Percentiles rank a stretch among this genome's conserved stretches.
Evolutionary conservation across 2,797 vertebrate species (phyloP).

Genomic region (Heterohyrax brucei): DNA sequence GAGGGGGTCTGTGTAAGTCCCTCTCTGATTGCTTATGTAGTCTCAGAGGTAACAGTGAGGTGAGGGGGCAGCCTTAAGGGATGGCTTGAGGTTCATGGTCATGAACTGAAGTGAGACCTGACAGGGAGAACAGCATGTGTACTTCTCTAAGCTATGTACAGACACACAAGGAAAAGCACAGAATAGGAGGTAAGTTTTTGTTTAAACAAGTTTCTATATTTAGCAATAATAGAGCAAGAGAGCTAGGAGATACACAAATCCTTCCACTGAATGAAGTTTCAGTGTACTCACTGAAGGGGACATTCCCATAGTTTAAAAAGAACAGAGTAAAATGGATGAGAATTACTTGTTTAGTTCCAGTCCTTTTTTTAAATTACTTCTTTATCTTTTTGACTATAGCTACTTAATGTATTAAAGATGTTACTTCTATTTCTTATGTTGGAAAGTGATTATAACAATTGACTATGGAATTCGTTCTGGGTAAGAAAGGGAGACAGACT

Average conservation of each 20-base stretch:
- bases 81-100: neutral
- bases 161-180: neutral
- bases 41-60: neutral
- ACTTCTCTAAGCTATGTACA: neutral
- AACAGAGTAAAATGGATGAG: neutral
- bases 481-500: neutral
- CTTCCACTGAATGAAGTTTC: neutral
- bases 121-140: neutral
- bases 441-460: neutral
- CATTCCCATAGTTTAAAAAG: slow-evolving; percentile 48
- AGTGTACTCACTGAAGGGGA: slow-evolving; percentile 21
- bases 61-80: neutral
- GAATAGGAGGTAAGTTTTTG: neutral
- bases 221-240: neutral
- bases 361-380: neutral
- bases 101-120: neutral
- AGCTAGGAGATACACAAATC: neutral
- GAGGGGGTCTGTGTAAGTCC: neutral
- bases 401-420: slow-evolving; percentile 49
- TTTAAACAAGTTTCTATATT: slow-evolving; percentile 36
- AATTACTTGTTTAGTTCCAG: neutral
- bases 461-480: neutral
- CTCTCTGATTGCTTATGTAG: slow-evolving; percentile 17
- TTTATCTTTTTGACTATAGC: slow-evolving; percentile 3
- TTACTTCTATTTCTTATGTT: slow-evolving; percentile 8